Conservation (phyloP, 1,140 invertebrate genomes). For the Oedothorax gibbosus region DNA sequence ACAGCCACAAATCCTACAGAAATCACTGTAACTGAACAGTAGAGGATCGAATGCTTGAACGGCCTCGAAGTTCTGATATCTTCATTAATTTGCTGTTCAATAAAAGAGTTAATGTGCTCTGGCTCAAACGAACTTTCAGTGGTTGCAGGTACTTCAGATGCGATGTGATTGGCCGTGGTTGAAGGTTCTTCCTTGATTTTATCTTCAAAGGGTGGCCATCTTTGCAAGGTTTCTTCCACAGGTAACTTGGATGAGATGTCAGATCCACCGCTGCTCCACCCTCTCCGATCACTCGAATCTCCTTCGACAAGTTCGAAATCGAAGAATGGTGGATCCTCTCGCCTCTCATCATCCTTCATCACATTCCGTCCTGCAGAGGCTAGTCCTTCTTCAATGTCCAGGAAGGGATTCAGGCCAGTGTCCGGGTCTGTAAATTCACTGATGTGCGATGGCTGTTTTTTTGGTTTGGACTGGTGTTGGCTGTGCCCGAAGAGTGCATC, state of each 20-base stretch:
- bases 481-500: neutral
- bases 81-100: conserved; percentile 7
- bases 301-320: conserved; percentile 42
- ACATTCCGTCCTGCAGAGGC: conserved; percentile 17
- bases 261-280: neutral
- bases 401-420: conserved; percentile 40
- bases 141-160: neutral
- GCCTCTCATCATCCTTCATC: conserved; percentile 27
- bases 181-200: neutral
- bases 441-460: conserved; percentile 33
- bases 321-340: conserved; percentile 1
- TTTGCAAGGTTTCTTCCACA: neutral
- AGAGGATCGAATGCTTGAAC: conserved; percentile 11
- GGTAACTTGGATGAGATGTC: neutral
- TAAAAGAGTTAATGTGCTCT: neutral
- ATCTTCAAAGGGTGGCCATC: neutral
- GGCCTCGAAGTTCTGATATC: neutral
- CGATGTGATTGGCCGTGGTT: neutral
- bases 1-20: neutral
- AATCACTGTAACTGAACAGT: neutral
- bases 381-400: conserved; percentile 35
- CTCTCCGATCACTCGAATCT: neutral
- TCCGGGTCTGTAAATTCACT: conserved; percentile 50
- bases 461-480: neutral
- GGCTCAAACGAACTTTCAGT: neutral